phyloP scores from a whole-genome alignment of 2,888 invertebrate genomes.

The Drosophila recens region DNA sequence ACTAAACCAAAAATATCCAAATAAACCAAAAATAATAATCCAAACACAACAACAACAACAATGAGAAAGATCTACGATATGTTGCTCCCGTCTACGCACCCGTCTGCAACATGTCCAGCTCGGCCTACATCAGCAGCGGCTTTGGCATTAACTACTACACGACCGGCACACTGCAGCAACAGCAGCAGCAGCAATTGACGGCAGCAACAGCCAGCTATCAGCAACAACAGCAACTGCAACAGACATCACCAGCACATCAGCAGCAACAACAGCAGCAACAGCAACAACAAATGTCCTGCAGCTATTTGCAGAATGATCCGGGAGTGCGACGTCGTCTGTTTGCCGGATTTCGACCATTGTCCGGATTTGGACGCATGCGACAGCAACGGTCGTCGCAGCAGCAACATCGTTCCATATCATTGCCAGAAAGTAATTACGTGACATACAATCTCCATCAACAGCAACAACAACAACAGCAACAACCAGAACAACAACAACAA shows the following conservation, averaged over 20 bases:
- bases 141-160: constrained; percentile 83
- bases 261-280: constrained; percentile 43
- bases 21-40: constrained; percentile 27
- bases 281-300: constrained; percentile 37
- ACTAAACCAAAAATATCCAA: constrained; percentile 20
- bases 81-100: constrained; percentile 55
- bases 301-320: constrained; percentile 85
- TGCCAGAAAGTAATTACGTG: constrained; percentile 91
- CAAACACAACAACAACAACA: constrained; percentile 32
- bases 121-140: constrained; percentile 80
- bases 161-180: constrained; percentile 46
- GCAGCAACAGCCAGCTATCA: constrained; percentile 31
- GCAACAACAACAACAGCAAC: constrained; percentile 56
- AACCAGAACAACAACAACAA: constrained; percentile 43
- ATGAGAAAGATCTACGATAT: constrained; percentile 75
- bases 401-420: constrained; percentile 93
- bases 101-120: constrained; percentile 78
- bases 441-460: constrained; percentile 64
- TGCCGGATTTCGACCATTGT: constrained; percentile 93
- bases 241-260: constrained; percentile 49
- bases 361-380: constrained; percentile 88
- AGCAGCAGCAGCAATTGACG: constrained; percentile 41
- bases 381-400: constrained; percentile 90
- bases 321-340: constrained; percentile 91
- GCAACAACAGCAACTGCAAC: constrained; percentile 40